Percentiles rank a stretch among this genome's conserved stretches.
phyloP scores from a whole-genome alignment of 2,888 invertebrate genomes.

The Lysandra bellargus region DNA sequence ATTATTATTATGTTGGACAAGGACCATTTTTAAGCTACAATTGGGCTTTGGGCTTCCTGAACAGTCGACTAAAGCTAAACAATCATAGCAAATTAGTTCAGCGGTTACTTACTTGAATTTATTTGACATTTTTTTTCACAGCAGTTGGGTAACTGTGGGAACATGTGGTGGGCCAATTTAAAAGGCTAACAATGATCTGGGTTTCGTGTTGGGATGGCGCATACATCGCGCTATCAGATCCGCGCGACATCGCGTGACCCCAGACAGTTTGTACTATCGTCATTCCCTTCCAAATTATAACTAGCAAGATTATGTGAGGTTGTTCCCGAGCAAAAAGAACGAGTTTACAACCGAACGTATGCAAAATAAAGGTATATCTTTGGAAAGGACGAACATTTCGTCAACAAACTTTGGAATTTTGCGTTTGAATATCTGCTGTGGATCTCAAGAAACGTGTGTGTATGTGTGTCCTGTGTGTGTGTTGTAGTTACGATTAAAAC shows the following conservation, averaged over 20 bases:
- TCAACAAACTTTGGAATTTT: background rate
- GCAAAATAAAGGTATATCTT: background rate
- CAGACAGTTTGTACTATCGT: slow-evolving; percentile 77
- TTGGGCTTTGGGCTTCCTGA: no score
- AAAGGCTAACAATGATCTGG: slow-evolving; percentile 8
- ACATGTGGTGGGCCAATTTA: slow-evolving; percentile 14
- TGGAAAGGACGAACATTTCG: background rate
- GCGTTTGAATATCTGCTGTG: no score
- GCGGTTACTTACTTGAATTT: no score
- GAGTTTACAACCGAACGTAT: background rate
- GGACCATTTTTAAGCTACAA: no score
- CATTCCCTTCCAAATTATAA: slow-evolving; percentile 62
- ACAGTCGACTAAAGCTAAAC: no score
- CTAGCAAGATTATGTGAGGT: slow-evolving; percentile 33
- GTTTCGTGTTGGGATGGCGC: slow-evolving; percentile 61
- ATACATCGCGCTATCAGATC: slow-evolving; percentile 71
- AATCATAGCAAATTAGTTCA: no score
- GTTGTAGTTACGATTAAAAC: no score
- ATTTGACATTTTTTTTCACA: background rate
- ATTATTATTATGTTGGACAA: no score
- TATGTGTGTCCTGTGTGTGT: no score
- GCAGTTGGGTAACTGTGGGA: background rate
- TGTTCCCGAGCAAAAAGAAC: slow-evolving; percentile 3
- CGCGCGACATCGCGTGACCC: slow-evolving; percentile 72
- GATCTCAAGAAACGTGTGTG: no score